Conservation (phyloP, 2,888 invertebrate species). For the Oscheius myriophilus region DNA sequence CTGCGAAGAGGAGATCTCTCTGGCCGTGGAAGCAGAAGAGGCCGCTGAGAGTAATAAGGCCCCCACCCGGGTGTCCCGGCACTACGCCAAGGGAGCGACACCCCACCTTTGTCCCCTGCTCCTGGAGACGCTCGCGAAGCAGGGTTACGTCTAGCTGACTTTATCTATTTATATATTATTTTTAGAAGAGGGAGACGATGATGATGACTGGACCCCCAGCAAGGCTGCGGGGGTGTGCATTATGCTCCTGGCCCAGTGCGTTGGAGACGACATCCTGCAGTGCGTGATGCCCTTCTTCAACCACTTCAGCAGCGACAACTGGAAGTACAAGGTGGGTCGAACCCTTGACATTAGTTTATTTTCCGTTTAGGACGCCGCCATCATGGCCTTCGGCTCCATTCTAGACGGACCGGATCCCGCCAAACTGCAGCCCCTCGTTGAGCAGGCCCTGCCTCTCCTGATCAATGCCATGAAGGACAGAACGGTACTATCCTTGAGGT, state of each 20-base stretch:
- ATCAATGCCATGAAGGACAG: conserved; percentile 93
- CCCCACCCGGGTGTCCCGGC: conserved; percentile 89
- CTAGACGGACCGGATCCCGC: conserved; percentile 88
- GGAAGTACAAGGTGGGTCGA: conserved; percentile 62
- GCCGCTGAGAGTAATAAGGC: conserved; percentile 91
- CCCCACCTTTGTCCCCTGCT: conserved; percentile 93
- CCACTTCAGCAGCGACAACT: conserved; percentile 84
- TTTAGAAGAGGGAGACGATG: conserved; percentile 88
- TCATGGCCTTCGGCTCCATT: conserved; percentile 96
- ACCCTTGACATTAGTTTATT: neutral
- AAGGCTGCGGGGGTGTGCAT: conserved; percentile 99
- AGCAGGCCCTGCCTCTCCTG: conserved; percentile 94
- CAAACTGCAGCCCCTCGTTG: conserved; percentile 89
- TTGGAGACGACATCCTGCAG: conserved; percentile 92
- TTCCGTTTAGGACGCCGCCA: conserved; percentile 82
- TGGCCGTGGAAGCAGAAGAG: conserved; percentile 88
- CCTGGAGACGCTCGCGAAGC: conserved; percentile 91
- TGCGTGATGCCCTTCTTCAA: conserved; percentile 95
- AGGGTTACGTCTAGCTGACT: conserved; percentile 73
- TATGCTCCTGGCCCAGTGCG: conserved; percentile 95
- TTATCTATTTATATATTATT: conserved; percentile 28
- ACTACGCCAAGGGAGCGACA: conserved; percentile 97
- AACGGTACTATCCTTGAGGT: conserved; percentile 79
- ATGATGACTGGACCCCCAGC: conserved; percentile 98
- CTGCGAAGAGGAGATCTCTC: conserved; percentile 97